Percentiles rank a stretch among this genome's conserved stretches.
Conservation (phyloP, 2,113 vertebrate genomes). For the Mobula birostris region DNA sequence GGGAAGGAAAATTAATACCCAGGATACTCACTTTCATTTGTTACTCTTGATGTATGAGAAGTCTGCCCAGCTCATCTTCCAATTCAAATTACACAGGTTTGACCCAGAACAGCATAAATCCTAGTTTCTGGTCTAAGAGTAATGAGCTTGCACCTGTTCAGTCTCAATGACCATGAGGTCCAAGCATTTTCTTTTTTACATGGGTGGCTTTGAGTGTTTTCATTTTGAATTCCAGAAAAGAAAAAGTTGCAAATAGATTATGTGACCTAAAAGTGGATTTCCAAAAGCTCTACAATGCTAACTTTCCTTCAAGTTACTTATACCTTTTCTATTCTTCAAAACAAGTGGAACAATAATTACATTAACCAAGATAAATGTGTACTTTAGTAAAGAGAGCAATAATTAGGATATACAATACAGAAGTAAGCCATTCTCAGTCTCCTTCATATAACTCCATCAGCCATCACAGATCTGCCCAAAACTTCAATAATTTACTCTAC, state of each 20-base stretch:
- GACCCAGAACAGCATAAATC: conserved; percentile 10
- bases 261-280: background rate
- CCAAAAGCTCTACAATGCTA: background rate
- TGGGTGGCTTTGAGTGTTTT: background rate
- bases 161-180: conserved; percentile 18
- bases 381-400: background rate
- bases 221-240: conserved; percentile 28
- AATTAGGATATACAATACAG: background rate
- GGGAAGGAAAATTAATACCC: background rate
- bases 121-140: conserved; percentile 4
- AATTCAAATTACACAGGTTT: conserved; percentile 14
- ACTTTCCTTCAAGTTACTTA: background rate
- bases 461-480: too few relatives aligned
- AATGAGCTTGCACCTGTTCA: conserved; percentile 21
- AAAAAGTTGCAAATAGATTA: background rate
- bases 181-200: background rate
- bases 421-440: background rate
- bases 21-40: background rate
- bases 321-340: background rate
- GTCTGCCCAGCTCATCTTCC: conserved; percentile 19
- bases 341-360: background rate
- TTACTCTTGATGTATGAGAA: conserved; percentile 1
- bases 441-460: background rate
- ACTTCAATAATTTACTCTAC: background rate
- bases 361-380: background rate